Evolutionary conservation across 2,113 vertebrate species (phyloP), one percentile per base, ranked within the genome.

Genomic region (Toxotes jaculatrix): DNA sequence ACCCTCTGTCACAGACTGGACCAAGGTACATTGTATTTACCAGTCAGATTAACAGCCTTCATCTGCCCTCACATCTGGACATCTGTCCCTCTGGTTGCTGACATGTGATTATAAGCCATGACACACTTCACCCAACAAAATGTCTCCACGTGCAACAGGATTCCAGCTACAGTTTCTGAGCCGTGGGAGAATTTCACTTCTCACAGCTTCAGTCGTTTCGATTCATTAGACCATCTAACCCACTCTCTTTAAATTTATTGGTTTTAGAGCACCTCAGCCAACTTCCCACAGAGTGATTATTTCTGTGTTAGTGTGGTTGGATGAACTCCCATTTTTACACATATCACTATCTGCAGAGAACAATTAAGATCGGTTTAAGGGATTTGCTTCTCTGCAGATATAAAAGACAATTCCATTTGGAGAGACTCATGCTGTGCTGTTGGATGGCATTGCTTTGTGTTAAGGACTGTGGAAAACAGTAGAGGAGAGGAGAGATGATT

Each of bases 1-100:
- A 97, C 97, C 16, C 89, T 99, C 11, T 97, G 96, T 90, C 97
- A 97, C 91, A 96, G 97, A 90, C 90, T 99, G 93, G 98, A 99
- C 85, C 98, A 99, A 97, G 98, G 98, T 99, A 97, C 90, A 2
- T 75, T 56, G 80, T 43, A 14, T 17, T 65, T 55, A 62, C 23
- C 62, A 7, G 34, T 53, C 63, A 67, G 85, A 86, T 85, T 82
- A 83, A 64, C 42, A 7, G 64, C 31, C 43, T 42, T 82, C 47
- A 77, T 77, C 57, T 74, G 64, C 23, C 0, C 55, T 71, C 65
- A 77, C 86, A 87, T 88, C 43, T 82, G 77, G n/a, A 80, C 78
- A 82, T 79, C 55, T 56, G 85, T 75, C 78, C 69, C 43, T 53
- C 31, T 49, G 45, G 55, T 63, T 66, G 17, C 74, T 65, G 59